Conservation (phyloP, 2,113 vertebrate species). For the Xenopus borealis region DNA sequence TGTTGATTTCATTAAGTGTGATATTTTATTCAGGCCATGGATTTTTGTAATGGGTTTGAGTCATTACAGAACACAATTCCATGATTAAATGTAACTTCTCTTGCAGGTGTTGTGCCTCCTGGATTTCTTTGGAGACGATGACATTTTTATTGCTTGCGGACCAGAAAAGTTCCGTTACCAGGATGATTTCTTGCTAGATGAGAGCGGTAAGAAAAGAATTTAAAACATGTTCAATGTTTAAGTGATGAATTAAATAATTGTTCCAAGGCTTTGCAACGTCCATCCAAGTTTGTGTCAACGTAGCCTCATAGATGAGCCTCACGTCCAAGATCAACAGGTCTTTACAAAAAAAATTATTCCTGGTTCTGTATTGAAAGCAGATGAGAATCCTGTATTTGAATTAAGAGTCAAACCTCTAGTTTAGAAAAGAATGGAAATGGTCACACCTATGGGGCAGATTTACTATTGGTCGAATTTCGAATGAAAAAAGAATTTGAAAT, state of each 20-base stretch:
- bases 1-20: slow-evolving; percentile 56
- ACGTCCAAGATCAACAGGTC: slow-evolving; percentile 50
- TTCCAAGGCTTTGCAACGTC: slow-evolving; percentile 47
- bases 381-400: slow-evolving; percentile 1
- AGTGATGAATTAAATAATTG: slow-evolving; percentile 48
- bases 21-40: slow-evolving; percentile 30
- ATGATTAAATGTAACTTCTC: slow-evolving; percentile 48
- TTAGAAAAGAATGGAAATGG: neutral
- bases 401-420: slow-evolving; percentile 2
- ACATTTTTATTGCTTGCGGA: slow-evolving; percentile 97
- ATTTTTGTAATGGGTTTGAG: slow-evolving; percentile 9
- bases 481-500: no score
- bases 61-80: neutral
- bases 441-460: no score
- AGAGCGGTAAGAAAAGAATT: slow-evolving; percentile 76
- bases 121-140: slow-evolving; percentile 96
- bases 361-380: slow-evolving; percentile 30
- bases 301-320: slow-evolving; percentile 52
- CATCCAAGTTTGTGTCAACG: slow-evolving; percentile 51
- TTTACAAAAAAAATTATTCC: slow-evolving; percentile 29
- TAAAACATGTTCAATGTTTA: slow-evolving; percentile 52
- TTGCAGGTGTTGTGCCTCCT: slow-evolving; percentile 91
- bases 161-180: slow-evolving; percentile 99
- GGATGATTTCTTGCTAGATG: slow-evolving; percentile 97
- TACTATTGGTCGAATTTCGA: no score